phyloP scores from a whole-genome alignment of 2,113 vertebrate genomes.

The Callospermophilus lateralis region DNA sequence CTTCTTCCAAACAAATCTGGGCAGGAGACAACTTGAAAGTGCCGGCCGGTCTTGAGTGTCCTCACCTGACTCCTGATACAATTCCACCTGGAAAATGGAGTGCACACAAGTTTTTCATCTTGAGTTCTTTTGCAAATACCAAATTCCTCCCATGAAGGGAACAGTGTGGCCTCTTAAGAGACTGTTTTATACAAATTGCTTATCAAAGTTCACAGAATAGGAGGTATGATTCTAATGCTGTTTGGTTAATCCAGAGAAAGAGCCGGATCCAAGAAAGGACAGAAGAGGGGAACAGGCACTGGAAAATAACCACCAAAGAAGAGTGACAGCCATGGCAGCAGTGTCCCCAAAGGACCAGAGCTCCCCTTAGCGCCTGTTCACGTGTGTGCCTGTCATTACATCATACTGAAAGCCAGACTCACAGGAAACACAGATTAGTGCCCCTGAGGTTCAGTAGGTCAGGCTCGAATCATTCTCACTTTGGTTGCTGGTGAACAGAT shows the following conservation, averaged over 20 bases:
- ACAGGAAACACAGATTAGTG: neutral
- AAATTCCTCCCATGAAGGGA: constrained; percentile 36
- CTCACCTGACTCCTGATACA: constrained; percentile 58
- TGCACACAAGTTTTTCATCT: constrained; percentile 45
- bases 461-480: neutral
- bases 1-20: constrained; percentile 56
- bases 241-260: constrained; percentile 31
- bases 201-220: constrained; percentile 27
- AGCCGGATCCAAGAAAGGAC: neutral
- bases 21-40: constrained; percentile 68
- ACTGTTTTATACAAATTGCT: constrained; percentile 57
- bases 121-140: constrained; percentile 30
- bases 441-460: neutral
- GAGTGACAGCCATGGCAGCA: neutral
- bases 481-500: neutral
- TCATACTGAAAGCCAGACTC: neutral
- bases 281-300: neutral
- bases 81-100: constrained; percentile 68
- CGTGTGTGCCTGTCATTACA: neutral
- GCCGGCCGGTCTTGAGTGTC: constrained; percentile 45
- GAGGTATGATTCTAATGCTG: constrained; percentile 20
- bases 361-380: neutral
- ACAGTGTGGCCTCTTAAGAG: constrained; percentile 37
- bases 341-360: neutral
- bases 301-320: neutral